Percentiles rank a stretch among this genome's conserved stretches.
phyloP scores from a whole-genome alignment of 1,140 invertebrate genomes.

The Triops longicaudatus region DNA sequence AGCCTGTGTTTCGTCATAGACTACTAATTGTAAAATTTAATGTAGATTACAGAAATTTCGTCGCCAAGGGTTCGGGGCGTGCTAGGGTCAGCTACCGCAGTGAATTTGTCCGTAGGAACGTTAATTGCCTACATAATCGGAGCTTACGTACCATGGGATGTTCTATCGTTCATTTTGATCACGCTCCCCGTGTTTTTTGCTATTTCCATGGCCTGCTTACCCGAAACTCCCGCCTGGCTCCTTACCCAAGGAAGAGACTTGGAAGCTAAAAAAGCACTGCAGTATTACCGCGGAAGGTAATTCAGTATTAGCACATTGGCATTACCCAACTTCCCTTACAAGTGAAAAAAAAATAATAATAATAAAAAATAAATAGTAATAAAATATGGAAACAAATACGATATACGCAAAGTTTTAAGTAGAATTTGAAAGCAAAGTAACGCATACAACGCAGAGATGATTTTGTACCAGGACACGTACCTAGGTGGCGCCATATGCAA shows the following conservation, averaged over 20 bases:
- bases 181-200: constrained; percentile 12
- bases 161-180: constrained; percentile 18
- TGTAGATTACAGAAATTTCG: constrained; percentile 21
- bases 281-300: constrained; percentile 62
- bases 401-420: neutral
- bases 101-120: constrained; percentile 11
- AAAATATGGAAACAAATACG: too few relatives aligned
- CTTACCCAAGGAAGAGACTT: constrained; percentile 41
- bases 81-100: constrained; percentile 17
- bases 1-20: neutral
- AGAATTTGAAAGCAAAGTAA: too few relatives aligned
- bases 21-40: neutral
- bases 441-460: too few relatives aligned
- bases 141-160: constrained; percentile 22
- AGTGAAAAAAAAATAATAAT: too few relatives aligned
- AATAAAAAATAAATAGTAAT: too few relatives aligned
- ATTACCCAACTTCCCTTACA: too few relatives aligned
- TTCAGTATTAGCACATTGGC: neutral
- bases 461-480: too few relatives aligned
- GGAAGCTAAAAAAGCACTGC: constrained; percentile 61
- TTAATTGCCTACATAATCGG: constrained; percentile 25
- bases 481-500: too few relatives aligned
- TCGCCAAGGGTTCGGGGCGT: constrained; percentile 21
- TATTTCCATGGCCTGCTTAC: constrained; percentile 13
- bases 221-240: constrained; percentile 24